These are phyloP conservation scores for Oithona nana DNA, from an alignment of 2,888 invertebrate species.

Conservation along the genomic window DNA sequence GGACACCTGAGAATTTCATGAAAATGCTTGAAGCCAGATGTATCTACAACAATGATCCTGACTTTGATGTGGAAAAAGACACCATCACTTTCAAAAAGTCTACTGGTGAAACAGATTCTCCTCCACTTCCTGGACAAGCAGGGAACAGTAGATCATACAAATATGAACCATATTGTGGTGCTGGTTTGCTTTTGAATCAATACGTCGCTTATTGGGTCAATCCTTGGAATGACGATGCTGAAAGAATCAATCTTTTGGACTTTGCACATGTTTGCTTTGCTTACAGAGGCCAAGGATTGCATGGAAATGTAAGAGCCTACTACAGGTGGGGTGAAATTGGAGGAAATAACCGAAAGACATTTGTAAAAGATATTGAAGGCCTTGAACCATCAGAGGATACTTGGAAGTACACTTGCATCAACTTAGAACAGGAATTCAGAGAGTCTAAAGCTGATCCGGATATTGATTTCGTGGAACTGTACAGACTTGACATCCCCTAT, in stretches of 20 bases:
- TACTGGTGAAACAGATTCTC: not conserved
- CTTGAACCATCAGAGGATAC: not conserved
- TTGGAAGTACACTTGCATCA: not conserved
- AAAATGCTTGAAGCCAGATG: not conserved
- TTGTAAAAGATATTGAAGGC: not conserved
- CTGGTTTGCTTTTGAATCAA: not conserved
- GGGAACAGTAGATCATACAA: too few species aligned
- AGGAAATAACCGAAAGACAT: not conserved
- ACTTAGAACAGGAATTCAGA: not conserved
- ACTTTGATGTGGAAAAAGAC: not conserved
- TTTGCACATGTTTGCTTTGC: not conserved
- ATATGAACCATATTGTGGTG: not conserved
- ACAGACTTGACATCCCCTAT: not conserved
- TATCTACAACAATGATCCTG: not conserved
- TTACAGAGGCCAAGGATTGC: not conserved
- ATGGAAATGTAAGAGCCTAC: not conserved
- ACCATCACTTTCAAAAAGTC: not conserved
- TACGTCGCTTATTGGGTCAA: not conserved
- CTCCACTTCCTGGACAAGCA: too few species aligned
- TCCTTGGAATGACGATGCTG: too few species aligned
- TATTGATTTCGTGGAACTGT: not conserved
- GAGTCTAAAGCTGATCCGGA: not conserved
- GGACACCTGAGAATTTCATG: not conserved
- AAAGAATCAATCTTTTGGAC: not conserved
- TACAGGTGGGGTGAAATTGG: too few species aligned